A percentile compares a stretch with the other conserved stretches of the same genome.
Conservation (phyloP, 1,140 invertebrate species). For the Triops longicaudatus region DNA sequence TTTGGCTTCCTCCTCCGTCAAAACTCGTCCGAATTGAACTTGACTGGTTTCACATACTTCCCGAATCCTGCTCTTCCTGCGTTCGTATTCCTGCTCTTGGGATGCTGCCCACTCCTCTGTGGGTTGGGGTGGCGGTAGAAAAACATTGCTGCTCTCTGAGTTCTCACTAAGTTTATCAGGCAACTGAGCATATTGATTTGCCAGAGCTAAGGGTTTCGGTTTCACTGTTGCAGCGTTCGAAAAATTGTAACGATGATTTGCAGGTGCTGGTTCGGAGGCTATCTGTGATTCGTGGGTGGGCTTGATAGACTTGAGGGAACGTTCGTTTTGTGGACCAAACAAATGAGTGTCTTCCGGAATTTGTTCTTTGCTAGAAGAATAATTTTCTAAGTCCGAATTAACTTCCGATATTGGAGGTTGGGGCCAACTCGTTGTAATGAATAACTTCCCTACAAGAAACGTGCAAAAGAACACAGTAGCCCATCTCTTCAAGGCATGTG, state of each 20-base stretch:
- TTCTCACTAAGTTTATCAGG: background rate
- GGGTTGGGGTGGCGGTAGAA: background rate
- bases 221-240: background rate
- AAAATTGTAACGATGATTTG: background rate
- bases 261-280: background rate
- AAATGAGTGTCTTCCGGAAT: background rate
- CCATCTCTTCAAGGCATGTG: background rate
- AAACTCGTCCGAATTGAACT: background rate
- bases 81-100: background rate
- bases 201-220: background rate
- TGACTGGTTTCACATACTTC: background rate
- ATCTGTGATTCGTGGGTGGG: background rate
- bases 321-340: background rate
- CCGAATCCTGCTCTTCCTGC: background rate
- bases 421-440: background rate
- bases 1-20: background rate
- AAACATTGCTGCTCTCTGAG: background rate
- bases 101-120: background rate
- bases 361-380: background rate
- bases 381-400: background rate
- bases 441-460: background rate
- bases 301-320: slow-evolving; percentile 1
- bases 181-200: background rate
- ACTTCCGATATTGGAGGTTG: background rate
- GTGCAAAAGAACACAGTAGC: background rate